Evolutionary conservation across 2,888 invertebrate genomes (phyloP).

Genomic region (Caenorhabditis sp.): DNA sequence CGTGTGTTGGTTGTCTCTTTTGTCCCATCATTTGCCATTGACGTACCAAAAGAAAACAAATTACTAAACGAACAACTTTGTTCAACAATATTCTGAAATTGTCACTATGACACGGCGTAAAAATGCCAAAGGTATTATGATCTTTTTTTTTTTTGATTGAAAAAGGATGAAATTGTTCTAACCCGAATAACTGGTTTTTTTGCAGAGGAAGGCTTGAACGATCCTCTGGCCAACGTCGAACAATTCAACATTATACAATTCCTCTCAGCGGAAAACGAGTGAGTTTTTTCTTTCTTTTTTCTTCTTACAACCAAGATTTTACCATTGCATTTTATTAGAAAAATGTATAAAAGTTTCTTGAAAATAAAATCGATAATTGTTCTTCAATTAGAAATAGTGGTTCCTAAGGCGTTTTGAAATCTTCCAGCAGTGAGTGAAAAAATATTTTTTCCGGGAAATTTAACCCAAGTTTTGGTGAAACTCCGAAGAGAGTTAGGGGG

Average conservation of each 20-base stretch:
- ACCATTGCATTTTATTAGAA: not conserved
- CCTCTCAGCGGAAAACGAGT: slow-evolving; percentile 62
- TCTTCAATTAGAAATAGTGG: too few relatives aligned
- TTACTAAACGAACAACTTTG: not conserved
- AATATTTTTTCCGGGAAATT: too few relatives aligned
- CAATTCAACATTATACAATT: slow-evolving; percentile 70
- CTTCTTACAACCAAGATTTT: not conserved
- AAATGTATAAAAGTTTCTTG: too few relatives aligned
- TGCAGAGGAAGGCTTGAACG: slow-evolving; percentile 44
- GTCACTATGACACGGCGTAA: not conserved
- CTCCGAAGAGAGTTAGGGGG: too few relatives aligned
- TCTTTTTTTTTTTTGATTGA: not conserved
- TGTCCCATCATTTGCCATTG: not conserved
- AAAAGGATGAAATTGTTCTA: not conserved
- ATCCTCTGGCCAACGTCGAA: slow-evolving; percentile 65
- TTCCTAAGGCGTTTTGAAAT: too few relatives aligned
- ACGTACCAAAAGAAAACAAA: not conserved
- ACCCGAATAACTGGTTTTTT: slow-evolving; percentile 1
- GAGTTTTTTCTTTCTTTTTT: slow-evolving; percentile 28
- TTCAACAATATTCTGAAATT: not conserved
- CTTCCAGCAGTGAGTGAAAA: too few relatives aligned
- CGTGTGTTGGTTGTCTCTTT: too few relatives aligned
- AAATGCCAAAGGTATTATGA: not conserved
- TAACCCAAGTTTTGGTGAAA: too few relatives aligned
- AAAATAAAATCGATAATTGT: too few relatives aligned